Percentiles rank a stretch among this genome's conserved stretches.
These are phyloP conservation scores for Patiria miniata DNA, from an alignment of 35 echinoderm and acorn worm genomes.

Conservation along the genomic window DNA sequence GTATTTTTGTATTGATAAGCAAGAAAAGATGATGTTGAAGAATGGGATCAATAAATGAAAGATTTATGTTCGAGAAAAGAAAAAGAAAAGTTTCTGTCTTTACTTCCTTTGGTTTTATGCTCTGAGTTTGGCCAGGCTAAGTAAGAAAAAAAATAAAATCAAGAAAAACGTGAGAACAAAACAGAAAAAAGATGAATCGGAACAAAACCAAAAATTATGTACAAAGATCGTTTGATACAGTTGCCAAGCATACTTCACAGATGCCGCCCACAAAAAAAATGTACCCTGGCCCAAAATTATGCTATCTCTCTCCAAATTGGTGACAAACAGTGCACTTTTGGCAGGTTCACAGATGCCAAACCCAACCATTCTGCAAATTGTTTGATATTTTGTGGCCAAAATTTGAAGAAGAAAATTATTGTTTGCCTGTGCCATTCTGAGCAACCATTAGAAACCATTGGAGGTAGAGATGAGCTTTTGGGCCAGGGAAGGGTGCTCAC, in stretches of 20 bases:
- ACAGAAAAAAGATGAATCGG: too few relatives aligned
- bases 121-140: conserved; percentile 60
- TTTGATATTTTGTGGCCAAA: not conserved
- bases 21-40: not conserved
- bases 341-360: not conserved
- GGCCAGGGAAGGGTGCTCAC: not conserved
- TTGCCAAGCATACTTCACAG: not conserved
- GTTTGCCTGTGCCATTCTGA: conserved; percentile 44
- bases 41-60: conserved; percentile 23
- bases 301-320: conserved; percentile 21
- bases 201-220: too few relatives aligned
- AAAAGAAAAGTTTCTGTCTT: conserved; percentile 47
- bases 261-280: not conserved
- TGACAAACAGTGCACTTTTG: not conserved
- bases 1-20: conserved; percentile 24
- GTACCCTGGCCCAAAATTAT: not conserved
- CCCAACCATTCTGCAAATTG: not conserved
- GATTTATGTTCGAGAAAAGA: not conserved
- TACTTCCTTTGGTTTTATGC: conserved; percentile 44
- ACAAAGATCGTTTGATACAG: too few relatives aligned
- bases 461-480: conserved; percentile 34
- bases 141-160: conserved; percentile 29
- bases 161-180: conserved; percentile 14
- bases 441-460: conserved; percentile 30
- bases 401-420: not conserved